phyloP scores from a whole-genome alignment of 2,797 vertebrate genomes.

The Channa striata region DNA sequence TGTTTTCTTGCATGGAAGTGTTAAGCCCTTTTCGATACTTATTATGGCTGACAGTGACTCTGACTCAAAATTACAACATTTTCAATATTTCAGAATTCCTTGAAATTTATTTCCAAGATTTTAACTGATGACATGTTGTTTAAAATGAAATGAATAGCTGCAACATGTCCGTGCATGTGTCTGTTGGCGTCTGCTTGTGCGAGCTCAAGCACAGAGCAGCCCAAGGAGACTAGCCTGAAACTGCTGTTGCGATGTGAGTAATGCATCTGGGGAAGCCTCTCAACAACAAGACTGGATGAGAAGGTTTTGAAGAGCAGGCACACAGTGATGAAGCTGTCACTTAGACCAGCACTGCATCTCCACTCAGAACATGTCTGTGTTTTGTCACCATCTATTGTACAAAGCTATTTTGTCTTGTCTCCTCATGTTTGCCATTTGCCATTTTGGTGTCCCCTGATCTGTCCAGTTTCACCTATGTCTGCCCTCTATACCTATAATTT shows the following conservation, averaged over 20 bases:
- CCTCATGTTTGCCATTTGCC: constrained; percentile 1
- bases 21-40: too few relatives aligned
- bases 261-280: constrained; percentile 39
- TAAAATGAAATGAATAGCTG: background rate
- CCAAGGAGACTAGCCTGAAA: constrained; percentile 18
- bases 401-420: background rate
- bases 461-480: constrained; percentile 19
- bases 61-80: background rate
- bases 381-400: constrained; percentile 10
- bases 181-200: constrained; percentile 6
- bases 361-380: background rate
- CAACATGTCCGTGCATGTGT: constrained; percentile 30
- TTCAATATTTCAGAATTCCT: background rate
- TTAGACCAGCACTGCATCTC: constrained; percentile 9
- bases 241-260: constrained; percentile 52
- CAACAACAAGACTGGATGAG: constrained; percentile 50
- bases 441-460: constrained; percentile 15
- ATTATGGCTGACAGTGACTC: background rate
- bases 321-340: constrained; percentile 58
- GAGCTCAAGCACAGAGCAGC: constrained; percentile 22
- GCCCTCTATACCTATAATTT: constrained; percentile 29
- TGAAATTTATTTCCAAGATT: background rate
- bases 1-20: too few relatives aligned
- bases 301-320: constrained; percentile 30
- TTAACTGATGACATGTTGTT: background rate